Evolutionary conservation across 2,113 vertebrate species (phyloP).

Genomic region (Montifringilla adamsi): DNA sequence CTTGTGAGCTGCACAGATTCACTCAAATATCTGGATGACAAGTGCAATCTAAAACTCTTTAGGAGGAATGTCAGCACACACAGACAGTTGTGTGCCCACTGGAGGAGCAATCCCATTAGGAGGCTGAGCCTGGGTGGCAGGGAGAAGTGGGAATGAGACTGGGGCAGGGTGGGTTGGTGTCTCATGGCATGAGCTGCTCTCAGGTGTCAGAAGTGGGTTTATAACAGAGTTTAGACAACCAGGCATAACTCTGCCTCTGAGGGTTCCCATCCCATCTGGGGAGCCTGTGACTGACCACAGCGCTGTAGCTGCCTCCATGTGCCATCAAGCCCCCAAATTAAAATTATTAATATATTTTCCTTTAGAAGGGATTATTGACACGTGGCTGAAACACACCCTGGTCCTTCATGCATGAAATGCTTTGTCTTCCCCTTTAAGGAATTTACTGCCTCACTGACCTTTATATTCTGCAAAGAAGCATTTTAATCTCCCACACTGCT

Average conservation of each 20-base stretch:
- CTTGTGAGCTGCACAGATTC: neutral
- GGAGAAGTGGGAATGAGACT: neutral
- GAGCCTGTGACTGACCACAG: neutral
- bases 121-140: neutral
- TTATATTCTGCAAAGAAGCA: conserved; percentile 66
- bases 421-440: conserved; percentile 64
- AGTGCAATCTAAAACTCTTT: neutral
- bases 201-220: neutral
- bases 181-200: neutral
- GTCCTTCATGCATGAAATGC: conserved; percentile 39
- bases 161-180: neutral
- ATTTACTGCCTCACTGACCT: conserved; percentile 75
- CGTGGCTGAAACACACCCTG: neutral
- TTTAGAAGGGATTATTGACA: neutral
- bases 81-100: fast-evolving
- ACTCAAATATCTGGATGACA: neutral
- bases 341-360: neutral
- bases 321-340: neutral
- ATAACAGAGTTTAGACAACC: neutral
- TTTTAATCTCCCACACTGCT: conserved; percentile 66
- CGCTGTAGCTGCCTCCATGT: neutral
- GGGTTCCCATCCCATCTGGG: neutral
- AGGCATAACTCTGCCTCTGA: neutral
- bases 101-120: neutral
- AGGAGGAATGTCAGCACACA: neutral